These are phyloP conservation scores for Siniperca scherzeri DNA, from an alignment of 2,797 vertebrate species.

Conservation along the genomic window DNA sequence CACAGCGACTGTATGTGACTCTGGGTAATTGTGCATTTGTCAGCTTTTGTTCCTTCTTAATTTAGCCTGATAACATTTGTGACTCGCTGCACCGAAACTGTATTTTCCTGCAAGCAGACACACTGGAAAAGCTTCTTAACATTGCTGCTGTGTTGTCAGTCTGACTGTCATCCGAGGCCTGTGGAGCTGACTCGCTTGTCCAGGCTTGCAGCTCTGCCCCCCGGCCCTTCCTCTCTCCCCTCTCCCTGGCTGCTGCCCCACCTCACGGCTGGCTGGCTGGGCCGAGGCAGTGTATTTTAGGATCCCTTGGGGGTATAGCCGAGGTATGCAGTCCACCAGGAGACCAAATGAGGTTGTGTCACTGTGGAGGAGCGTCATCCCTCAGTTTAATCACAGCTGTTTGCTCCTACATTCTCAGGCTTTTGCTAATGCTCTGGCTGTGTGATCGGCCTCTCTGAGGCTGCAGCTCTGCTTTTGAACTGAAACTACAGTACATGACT, in stretches of 20 bases:
- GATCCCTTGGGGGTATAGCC: conserved; percentile 78
- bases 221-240: conserved; percentile 53
- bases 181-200: conserved; percentile 65
- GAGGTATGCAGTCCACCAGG: conserved; percentile 76
- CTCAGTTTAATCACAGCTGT: conserved; percentile 73
- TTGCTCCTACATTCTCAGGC: conserved; percentile 59
- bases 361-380: conserved; percentile 67
- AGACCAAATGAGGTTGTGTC: conserved; percentile 83
- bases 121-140: conserved; percentile 22
- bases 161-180: conserved; percentile 58
- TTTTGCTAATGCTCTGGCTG: conserved; percentile 35
- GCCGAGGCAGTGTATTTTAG: conserved; percentile 74
- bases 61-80: background rate
- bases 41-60: background rate
- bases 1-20: background rate
- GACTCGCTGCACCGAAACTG: background rate
- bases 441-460: conserved; percentile 30
- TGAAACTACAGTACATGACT: conserved; percentile 42
- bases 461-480: conserved; percentile 23
- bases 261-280: conserved; percentile 48
- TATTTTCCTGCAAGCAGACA: background rate
- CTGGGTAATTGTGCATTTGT: background rate
- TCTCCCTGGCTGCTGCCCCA: conserved; percentile 47
- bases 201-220: conserved; percentile 66
- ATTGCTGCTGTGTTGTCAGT: conserved; percentile 56